Evolutionary conservation across 1,140 invertebrate species (phyloP).

Genomic region (Alviniconcha marisindica): DNA sequence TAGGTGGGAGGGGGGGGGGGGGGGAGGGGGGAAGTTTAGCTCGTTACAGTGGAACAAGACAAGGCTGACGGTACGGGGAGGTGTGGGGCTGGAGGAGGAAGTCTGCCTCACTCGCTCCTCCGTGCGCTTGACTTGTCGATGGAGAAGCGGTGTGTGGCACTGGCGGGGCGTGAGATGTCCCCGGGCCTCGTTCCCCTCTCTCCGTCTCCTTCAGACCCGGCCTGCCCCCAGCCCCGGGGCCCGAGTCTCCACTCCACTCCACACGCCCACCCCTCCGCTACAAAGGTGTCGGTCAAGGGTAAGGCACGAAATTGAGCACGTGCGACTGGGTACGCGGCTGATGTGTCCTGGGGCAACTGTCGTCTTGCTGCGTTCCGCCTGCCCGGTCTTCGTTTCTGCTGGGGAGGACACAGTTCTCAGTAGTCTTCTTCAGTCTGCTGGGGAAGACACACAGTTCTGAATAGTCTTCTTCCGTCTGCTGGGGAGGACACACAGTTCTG

Average conservation of each 20-base stretch:
- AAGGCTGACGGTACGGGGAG: too few relatives aligned
- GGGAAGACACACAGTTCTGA: too few relatives aligned
- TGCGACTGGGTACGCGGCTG: background rate
- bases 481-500: too few relatives aligned
- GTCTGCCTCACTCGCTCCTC: background rate
- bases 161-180: background rate
- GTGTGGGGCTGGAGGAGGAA: too few relatives aligned
- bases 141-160: background rate
- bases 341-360: constrained; percentile 7
- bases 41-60: background rate
- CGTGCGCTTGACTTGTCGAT: background rate
- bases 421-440: too few relatives aligned
- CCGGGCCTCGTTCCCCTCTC: background rate
- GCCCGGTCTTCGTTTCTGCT: background rate
- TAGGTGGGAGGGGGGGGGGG: background rate
- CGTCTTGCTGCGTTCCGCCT: too few relatives aligned
- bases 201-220: background rate
- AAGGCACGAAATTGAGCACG: constrained; percentile 2
- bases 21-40: background rate
- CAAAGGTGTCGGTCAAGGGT: background rate
- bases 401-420: too few relatives aligned
- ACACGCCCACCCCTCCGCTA: background rate
- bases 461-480: too few relatives aligned
- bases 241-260: background rate
- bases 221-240: background rate